Conservation (phyloP, 2,113 vertebrate genomes). For the Hyaena hyaena region DNA sequence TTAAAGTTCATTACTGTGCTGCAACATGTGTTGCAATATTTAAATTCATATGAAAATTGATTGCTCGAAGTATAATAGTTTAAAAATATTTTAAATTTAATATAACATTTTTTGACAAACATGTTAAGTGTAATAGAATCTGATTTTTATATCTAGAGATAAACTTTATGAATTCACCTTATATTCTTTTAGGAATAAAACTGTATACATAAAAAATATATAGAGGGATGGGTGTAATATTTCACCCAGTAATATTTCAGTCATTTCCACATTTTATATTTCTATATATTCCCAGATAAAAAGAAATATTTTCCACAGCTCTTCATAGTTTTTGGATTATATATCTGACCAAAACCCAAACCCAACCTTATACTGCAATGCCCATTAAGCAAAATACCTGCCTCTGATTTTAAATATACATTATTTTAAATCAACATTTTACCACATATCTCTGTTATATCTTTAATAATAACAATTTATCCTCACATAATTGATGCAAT, state of each 20-base stretch:
- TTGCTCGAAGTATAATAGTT: not conserved
- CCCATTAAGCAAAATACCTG: not conserved
- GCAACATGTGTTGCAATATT: not conserved
- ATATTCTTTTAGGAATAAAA: not conserved
- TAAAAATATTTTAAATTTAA: not conserved
- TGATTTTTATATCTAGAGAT: not conserved
- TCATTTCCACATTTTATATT: not conserved
- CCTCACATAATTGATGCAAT: not conserved
- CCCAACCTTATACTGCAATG: not conserved
- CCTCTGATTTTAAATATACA: not conserved
- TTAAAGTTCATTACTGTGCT: not conserved
- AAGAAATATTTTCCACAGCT: not conserved
- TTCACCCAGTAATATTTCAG: not conserved
- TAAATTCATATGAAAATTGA: slow-evolving; percentile 1
- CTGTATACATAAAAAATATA: not conserved
- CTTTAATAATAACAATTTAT: not conserved
- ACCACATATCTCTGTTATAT: not conserved
- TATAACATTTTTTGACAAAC: not conserved
- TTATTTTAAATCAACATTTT: not conserved
- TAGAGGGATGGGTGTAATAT: not conserved
- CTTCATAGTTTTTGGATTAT: not conserved
- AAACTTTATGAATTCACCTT: not conserved
- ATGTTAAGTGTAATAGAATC: not conserved
- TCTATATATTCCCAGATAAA: no score
- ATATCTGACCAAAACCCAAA: not conserved